A percentile compares a stretch with the other conserved stretches of the same genome.
phyloP scores from a whole-genome alignment of 2,113 vertebrate species.

The Chaetodon auriga region DNA sequence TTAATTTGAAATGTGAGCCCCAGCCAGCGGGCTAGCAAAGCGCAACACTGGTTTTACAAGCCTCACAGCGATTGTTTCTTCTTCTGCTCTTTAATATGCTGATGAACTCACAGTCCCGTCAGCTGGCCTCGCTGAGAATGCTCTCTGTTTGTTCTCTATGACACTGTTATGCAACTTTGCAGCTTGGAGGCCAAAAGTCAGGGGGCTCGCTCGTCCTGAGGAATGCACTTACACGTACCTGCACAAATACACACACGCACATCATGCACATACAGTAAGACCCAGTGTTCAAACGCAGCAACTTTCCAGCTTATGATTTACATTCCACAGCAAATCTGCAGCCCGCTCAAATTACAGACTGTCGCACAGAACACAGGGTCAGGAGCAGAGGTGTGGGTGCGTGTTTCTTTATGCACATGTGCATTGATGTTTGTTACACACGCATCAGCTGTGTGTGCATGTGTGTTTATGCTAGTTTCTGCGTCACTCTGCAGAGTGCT shows the following conservation, averaged over 20 bases:
- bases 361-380: slow-evolving; percentile 2
- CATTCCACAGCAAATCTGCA: slow-evolving; percentile 66
- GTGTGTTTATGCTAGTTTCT: neutral
- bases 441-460: slow-evolving; percentile 11
- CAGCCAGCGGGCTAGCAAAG: slow-evolving; percentile 23
- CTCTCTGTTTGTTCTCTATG: slow-evolving; percentile 29
- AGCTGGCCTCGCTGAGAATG: slow-evolving; percentile 14
- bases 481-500: slow-evolving; percentile 16
- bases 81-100: neutral
- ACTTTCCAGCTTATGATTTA: slow-evolving; percentile 58
- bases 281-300: slow-evolving; percentile 28
- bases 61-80: neutral
- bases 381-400: slow-evolving; percentile 17
- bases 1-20: slow-evolving; percentile 34
- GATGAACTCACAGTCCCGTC: slow-evolving; percentile 41
- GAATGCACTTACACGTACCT: slow-evolving; percentile 59
- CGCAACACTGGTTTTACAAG: slow-evolving; percentile 17
- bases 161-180: slow-evolving; percentile 45
- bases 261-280: slow-evolving; percentile 31
- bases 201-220: slow-evolving; percentile 26
- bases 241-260: slow-evolving; percentile 8
- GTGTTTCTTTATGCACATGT: slow-evolving; percentile 8
- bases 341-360: slow-evolving; percentile 53
- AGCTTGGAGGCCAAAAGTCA: slow-evolving; percentile 11
- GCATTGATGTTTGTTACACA: neutral